A percentile compares a stretch with the other conserved stretches of the same genome.
Evolutionary conservation across 1,140 invertebrate genomes (phyloP).

Genomic region (Lepidostoma basale): DNA sequence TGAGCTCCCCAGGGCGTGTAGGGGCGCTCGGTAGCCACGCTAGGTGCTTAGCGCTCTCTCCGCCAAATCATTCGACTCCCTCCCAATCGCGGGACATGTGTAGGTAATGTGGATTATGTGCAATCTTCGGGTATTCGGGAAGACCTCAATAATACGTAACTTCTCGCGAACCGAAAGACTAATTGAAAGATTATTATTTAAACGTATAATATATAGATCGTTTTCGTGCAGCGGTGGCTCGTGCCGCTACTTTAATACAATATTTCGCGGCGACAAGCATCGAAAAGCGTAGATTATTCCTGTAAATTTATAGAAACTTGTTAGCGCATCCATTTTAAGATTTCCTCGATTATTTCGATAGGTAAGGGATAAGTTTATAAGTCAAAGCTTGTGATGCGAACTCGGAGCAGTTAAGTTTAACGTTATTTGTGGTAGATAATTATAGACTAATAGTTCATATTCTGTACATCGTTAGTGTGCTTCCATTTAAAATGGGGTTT

Average conservation of each 20-base stretch:
- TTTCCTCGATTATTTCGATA: not conserved
- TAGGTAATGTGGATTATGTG: constrained; percentile 14
- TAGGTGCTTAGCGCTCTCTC: not conserved
- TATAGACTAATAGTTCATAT: constrained; percentile 9
- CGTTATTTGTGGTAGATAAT: constrained; percentile 29
- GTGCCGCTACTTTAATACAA: too few species aligned
- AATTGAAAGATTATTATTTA: not conserved
- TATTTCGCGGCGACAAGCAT: not conserved
- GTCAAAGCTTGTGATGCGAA: constrained; percentile 33
- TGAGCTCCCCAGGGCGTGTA: constrained; percentile 19
- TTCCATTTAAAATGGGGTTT: constrained; percentile 27
- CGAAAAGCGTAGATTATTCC: not conserved
- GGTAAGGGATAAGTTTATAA: constrained; percentile 2
- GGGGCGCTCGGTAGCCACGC: not conserved
- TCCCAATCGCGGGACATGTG: not conserved
- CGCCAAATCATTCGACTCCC: not conserved
- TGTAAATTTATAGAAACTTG: constrained; percentile 11
- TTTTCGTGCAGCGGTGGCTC: not conserved
- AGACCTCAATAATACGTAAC: constrained; percentile 3
- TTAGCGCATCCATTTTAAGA: constrained; percentile 21
- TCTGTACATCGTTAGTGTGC: constrained; percentile 13
- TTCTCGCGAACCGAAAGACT: constrained; percentile 22
- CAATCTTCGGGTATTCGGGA: constrained; percentile 16
- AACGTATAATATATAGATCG: too few species aligned
- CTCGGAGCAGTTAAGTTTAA: constrained; percentile 19